A percentile compares a stretch with the other conserved stretches of the same genome.
Conservation (phyloP, 2,888 invertebrate genomes). For the Polydesmus complanatus region DNA sequence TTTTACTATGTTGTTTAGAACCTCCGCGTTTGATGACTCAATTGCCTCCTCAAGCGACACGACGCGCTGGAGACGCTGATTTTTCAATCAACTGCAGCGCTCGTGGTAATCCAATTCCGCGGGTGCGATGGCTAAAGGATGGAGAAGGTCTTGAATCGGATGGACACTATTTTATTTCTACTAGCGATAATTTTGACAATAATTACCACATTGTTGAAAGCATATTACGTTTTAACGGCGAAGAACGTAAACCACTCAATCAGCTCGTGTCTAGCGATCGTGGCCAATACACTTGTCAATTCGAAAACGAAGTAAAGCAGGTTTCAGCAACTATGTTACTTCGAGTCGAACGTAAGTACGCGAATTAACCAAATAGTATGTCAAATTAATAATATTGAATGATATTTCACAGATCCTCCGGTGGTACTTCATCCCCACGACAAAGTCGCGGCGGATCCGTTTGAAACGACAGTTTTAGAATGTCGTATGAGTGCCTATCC, state of each 20-base stretch:
- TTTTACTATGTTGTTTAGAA: slow-evolving; percentile 36
- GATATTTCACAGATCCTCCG: slow-evolving; percentile 52
- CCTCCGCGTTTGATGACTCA: slow-evolving; percentile 72
- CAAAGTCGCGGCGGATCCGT: slow-evolving; percentile 63
- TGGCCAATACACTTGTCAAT: slow-evolving; percentile 73
- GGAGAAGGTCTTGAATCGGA: slow-evolving; percentile 20
- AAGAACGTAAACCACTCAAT: slow-evolving; percentile 40
- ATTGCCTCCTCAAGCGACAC: slow-evolving; percentile 37
- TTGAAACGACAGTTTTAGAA: slow-evolving; percentile 70
- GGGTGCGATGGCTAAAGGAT: slow-evolving; percentile 69
- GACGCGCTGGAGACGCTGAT: slow-evolving; percentile 58
- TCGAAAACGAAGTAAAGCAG: slow-evolving; percentile 76
- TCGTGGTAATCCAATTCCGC: slow-evolving; percentile 73
- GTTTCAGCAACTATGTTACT: slow-evolving; percentile 80
- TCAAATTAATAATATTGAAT: not conserved
- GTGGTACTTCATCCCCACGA: slow-evolving; percentile 53
- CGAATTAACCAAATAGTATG: not conserved
- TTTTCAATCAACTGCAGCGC: slow-evolving; percentile 72
- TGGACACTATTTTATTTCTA: slow-evolving; percentile 8
- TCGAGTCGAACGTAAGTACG: slow-evolving; percentile 66
- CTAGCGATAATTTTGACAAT: slow-evolving; percentile 43
- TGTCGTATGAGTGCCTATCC: slow-evolving; percentile 85
- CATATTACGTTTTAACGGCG: slow-evolving; percentile 63
- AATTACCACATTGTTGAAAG: slow-evolving; percentile 70
- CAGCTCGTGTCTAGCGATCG: slow-evolving; percentile 50